A percentile compares a stretch with the other conserved stretches of the same genome.
Conservation (phyloP, 2,113 vertebrate species). For the Engystomops pustulosus region DNA sequence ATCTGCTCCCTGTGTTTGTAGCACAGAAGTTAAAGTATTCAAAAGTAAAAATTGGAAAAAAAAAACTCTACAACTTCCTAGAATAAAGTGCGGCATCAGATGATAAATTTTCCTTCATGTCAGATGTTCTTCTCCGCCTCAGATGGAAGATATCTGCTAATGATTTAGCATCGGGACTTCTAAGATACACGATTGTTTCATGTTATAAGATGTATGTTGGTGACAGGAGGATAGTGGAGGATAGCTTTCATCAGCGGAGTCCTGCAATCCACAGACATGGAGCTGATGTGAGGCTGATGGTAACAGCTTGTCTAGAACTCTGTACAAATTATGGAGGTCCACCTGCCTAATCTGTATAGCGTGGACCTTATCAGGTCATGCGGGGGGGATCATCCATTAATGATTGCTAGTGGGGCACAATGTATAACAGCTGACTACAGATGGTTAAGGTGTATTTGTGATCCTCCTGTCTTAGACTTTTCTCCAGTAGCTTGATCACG, state of each 20-base stretch:
- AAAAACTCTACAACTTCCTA: neutral
- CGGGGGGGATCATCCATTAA: too few relatives aligned
- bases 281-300: conserved; percentile 2
- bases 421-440: too few relatives aligned
- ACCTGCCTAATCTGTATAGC: neutral
- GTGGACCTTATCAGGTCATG: too few relatives aligned
- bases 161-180: conserved; percentile 32
- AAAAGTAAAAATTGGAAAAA: neutral
- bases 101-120: conserved; percentile 24
- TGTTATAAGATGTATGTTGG: conserved; percentile 4
- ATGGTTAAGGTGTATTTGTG: too few relatives aligned
- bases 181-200: conserved; percentile 27
- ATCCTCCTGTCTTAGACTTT: too few relatives aligned
- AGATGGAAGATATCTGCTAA: conserved; percentile 45
- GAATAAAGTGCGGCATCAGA: conserved; percentile 10
- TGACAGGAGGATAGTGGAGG: neutral
- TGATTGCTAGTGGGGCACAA: too few relatives aligned
- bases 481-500: too few relatives aligned
- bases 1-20: neutral
- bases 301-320: neutral
- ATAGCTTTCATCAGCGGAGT: conserved; percentile 25
- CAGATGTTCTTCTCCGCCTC: conserved; percentile 28
- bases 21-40: neutral
- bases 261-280: neutral
- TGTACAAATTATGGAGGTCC: neutral